These are phyloP conservation scores for Carcharodon carcharias DNA, from an alignment of 2,797 vertebrate species.

Conservation along the genomic window DNA sequence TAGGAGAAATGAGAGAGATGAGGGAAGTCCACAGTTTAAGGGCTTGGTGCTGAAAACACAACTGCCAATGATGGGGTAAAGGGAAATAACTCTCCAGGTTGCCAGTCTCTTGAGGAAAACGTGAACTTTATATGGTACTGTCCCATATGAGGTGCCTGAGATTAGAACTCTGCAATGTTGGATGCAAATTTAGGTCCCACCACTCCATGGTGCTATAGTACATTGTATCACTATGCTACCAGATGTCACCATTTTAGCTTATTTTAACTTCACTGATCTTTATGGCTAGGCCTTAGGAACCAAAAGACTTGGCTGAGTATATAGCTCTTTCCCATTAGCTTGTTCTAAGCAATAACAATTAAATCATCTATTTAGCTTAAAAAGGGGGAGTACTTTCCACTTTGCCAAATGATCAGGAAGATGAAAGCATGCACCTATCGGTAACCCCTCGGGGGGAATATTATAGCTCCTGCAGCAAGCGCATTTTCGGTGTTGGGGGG, in stretches of 20 bases:
- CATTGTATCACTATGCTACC: background rate
- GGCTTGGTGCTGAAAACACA: background rate
- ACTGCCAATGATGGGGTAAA: background rate
- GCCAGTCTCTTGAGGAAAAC: background rate
- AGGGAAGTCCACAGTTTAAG: background rate
- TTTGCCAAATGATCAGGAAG: background rate
- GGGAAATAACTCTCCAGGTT: background rate
- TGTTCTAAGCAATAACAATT: background rate
- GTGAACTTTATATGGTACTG: background rate
- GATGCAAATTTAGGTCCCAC: too few species aligned
- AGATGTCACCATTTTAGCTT: background rate
- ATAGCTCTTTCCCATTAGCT: background rate
- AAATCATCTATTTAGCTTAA: background rate
- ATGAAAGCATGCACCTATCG: background rate
- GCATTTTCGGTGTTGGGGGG: too few species aligned
- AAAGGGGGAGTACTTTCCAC: background rate
- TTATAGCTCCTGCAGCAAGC: too few species aligned
- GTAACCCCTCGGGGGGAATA: background rate
- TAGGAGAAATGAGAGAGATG: background rate
- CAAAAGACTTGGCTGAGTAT: too few species aligned
- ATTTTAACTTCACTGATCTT: background rate
- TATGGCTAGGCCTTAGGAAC: background rate
- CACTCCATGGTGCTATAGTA: background rate
- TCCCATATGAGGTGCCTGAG: background rate
- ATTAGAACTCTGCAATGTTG: background rate